phyloP scores from a whole-genome alignment of 2,797 vertebrate genomes.

The Phoxinus dragarum region DNA sequence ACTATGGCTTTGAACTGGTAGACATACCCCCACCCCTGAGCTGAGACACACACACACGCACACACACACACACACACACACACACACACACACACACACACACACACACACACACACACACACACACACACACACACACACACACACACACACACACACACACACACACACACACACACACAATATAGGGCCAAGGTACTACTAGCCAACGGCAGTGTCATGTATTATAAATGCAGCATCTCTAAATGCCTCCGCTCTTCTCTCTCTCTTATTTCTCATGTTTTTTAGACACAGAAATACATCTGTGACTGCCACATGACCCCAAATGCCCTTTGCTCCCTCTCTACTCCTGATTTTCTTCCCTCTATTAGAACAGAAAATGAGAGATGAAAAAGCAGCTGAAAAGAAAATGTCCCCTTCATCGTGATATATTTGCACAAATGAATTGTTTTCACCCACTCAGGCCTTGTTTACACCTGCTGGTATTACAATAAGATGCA shows the following conservation, averaged over 20 bases:
- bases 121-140: slow-evolving; percentile 22
- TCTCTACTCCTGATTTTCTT: slow-evolving; percentile 9
- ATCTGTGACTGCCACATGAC: slow-evolving; percentile 38
- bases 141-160: slow-evolving; percentile 23
- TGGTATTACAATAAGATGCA: no score
- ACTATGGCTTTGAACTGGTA: slow-evolving; percentile 51
- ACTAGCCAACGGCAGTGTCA: slow-evolving; percentile 52
- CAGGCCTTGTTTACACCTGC: no score
- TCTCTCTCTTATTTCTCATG: slow-evolving; percentile 37
- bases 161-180: slow-evolving; percentile 9
- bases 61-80: slow-evolving; percentile 24
- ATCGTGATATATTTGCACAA: background rate
- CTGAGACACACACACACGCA: slow-evolving; percentile 10
- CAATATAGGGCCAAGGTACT: slow-evolving; percentile 18
- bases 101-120: slow-evolving; percentile 13
- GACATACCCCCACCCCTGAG: slow-evolving; percentile 16
- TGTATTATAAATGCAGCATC: slow-evolving; percentile 61
- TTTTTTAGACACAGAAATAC: slow-evolving; percentile 42
- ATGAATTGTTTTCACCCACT: background rate
- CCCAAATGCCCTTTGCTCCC: slow-evolving; percentile 10
- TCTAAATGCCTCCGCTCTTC: slow-evolving; percentile 46
- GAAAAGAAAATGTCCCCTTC: background rate
- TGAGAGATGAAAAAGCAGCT: background rate
- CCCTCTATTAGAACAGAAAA: slow-evolving; percentile 1
- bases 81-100: slow-evolving; percentile 23